phyloP scores from a whole-genome alignment of 2,888 invertebrate genomes.

The Protonemura montana region DNA sequence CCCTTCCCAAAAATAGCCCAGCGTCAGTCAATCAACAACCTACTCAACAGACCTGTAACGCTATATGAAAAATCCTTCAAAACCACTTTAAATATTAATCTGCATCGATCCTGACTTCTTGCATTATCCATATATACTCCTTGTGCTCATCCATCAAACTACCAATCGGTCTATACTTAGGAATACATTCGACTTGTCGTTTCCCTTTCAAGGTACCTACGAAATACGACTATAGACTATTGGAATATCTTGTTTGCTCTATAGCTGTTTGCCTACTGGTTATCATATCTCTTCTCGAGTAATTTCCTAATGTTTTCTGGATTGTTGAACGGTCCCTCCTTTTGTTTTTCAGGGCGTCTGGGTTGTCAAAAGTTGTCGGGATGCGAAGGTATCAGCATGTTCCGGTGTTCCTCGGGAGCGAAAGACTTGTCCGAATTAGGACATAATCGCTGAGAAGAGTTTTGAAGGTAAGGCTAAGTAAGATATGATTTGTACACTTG shows the following conservation, averaged over 20 bases:
- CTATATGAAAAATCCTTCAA: not conserved
- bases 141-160: not conserved
- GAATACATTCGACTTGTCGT: not conserved
- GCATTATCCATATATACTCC: not conserved
- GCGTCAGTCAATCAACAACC: not conserved
- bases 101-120: not conserved
- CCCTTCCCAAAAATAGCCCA: not conserved
- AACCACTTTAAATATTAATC: constrained; percentile 26
- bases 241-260: constrained; percentile 1
- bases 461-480: not conserved
- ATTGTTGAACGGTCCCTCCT: not conserved
- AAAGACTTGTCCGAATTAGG: not conserved
- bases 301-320: constrained; percentile 24
- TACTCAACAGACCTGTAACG: not conserved
- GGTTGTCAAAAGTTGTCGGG: not conserved
- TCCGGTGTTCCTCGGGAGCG: not conserved
- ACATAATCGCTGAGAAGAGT: not conserved
- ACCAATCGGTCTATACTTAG: not conserved
- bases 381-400: not conserved
- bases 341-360: not conserved
- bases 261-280: not conserved
- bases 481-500: too few species aligned
- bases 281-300: constrained; percentile 1
- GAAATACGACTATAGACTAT: too few species aligned
- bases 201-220: not conserved